A percentile compares a stretch with the other conserved stretches of the same genome.
These are phyloP conservation scores for Myotis davidii DNA, from an alignment of 2,113 vertebrate genomes.

Conservation along the genomic window DNA sequence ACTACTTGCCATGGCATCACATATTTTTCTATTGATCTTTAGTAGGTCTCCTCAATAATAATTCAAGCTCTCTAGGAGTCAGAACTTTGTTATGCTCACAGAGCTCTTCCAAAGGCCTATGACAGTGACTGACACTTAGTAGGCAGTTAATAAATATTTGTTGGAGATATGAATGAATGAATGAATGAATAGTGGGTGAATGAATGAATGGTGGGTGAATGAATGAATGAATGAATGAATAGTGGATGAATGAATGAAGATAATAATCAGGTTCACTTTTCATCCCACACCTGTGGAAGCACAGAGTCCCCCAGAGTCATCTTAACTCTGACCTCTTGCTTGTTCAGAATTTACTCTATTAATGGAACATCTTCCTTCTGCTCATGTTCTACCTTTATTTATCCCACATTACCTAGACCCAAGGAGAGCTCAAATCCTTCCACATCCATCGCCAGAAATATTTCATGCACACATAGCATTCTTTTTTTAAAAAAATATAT, in stretches of 20 bases:
- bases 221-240: neutral
- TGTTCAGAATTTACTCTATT: neutral
- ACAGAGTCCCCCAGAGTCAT: neutral
- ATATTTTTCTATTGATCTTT: conserved; percentile 12
- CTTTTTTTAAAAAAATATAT: too few species aligned
- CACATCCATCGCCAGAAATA: neutral
- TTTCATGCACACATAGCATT: neutral
- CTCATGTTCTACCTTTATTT: neutral
- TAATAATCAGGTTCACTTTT: neutral
- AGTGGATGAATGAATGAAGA: neutral
- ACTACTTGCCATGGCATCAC: neutral
- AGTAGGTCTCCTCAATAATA: neutral
- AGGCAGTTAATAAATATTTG: neutral
- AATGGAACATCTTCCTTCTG: neutral
- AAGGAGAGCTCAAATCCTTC: neutral
- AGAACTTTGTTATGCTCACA: neutral
- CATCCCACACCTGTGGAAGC: neutral
- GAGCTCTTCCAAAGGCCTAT: neutral
- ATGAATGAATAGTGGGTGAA: neutral
- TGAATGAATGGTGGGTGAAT: neutral
- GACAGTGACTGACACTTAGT: neutral
- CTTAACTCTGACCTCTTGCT: neutral
- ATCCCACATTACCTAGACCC: neutral
- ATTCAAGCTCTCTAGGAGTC: neutral
- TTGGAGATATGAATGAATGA: neutral